These are phyloP conservation scores for Drosophila neotestacea DNA, from an alignment of 2,888 invertebrate species.

Conservation along the genomic window DNA sequence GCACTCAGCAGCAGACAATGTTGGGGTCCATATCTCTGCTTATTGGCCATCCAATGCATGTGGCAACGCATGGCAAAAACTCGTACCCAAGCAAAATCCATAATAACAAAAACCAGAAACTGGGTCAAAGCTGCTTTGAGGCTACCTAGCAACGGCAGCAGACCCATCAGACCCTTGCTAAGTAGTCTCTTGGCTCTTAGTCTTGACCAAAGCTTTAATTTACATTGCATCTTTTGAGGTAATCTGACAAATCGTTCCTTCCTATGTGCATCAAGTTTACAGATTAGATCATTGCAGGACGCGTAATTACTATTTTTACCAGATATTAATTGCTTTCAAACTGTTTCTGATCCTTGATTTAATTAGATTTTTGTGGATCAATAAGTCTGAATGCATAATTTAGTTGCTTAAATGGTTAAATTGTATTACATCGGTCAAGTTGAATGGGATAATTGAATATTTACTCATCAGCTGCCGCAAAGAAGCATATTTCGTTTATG, in stretches of 20 bases:
- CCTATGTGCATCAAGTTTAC: conserved; percentile 32
- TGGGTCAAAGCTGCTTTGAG: conserved; percentile 57
- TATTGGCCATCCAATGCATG: conserved; percentile 50
- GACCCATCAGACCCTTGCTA: conserved; percentile 29
- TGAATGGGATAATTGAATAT: conserved; percentile 72
- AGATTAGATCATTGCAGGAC: conserved; percentile 28
- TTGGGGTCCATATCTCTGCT: conserved; percentile 37
- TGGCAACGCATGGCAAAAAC: conserved; percentile 28
- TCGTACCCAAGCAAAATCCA: conserved; percentile 16
- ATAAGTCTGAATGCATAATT: conserved; percentile 55
- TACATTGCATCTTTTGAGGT: background rate
- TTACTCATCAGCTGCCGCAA: conserved; percentile 34
- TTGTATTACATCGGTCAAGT: conserved; percentile 62
- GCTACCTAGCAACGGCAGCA: conserved; percentile 44
- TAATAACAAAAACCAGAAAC: conserved; percentile 15
- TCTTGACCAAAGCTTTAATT: conserved; percentile 54
- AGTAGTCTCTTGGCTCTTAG: conserved; percentile 47
- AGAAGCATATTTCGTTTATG: conserved; percentile 58
- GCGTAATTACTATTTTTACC: background rate
- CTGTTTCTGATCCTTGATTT: background rate
- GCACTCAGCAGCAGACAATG: conserved; percentile 63
- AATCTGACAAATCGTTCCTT: conserved; percentile 32
- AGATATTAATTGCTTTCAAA: background rate
- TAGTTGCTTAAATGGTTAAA: conserved; percentile 59
- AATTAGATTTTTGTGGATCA: background rate